Evolutionary conservation across 1,140 invertebrate species (phyloP).

Genomic region (Temnothorax longispinosus): DNA sequence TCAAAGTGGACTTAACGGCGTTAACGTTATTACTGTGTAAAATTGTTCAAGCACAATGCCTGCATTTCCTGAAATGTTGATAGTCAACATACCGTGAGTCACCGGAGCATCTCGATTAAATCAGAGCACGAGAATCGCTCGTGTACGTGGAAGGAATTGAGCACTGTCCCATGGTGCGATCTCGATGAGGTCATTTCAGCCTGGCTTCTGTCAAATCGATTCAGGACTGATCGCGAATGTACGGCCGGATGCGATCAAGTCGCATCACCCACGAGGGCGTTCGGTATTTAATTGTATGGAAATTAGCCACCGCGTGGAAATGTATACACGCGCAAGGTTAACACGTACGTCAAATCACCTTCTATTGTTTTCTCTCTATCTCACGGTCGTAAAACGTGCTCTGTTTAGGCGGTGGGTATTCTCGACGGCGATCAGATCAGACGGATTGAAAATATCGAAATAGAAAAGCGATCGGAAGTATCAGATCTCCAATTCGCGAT

Average conservation of each 20-base stretch:
- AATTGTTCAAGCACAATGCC: neutral
- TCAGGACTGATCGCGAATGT: constrained; percentile 42
- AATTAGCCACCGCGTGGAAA: constrained; percentile 32
- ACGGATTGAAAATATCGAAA: neutral
- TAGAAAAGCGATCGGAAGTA: neutral
- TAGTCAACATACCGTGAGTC: constrained; percentile 42
- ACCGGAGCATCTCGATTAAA: constrained; percentile 43
- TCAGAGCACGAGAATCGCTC: constrained; percentile 13
- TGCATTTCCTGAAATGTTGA: constrained; percentile 24
- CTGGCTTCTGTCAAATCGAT: constrained; percentile 36
- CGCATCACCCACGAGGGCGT: constrained; percentile 24
- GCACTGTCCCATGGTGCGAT: neutral
- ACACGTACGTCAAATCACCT: constrained; percentile 17
- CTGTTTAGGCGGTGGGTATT: neutral
- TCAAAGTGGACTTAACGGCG: neutral
- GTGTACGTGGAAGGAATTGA: constrained; percentile 38
- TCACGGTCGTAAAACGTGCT: constrained; percentile 13
- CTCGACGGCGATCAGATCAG: neutral
- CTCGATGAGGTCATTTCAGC: constrained; percentile 30
- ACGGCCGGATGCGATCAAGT: constrained; percentile 8
- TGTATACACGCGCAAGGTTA: constrained; percentile 36
- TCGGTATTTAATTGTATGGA: constrained; percentile 46
- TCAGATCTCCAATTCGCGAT: neutral
- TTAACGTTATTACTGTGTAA: neutral
- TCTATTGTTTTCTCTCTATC: constrained; percentile 28